Evolutionary conservation across 2,888 invertebrate genomes (phyloP), one percentile per base, ranked within the genome.

Genomic region (Eupithecia tripunctaria): DNA sequence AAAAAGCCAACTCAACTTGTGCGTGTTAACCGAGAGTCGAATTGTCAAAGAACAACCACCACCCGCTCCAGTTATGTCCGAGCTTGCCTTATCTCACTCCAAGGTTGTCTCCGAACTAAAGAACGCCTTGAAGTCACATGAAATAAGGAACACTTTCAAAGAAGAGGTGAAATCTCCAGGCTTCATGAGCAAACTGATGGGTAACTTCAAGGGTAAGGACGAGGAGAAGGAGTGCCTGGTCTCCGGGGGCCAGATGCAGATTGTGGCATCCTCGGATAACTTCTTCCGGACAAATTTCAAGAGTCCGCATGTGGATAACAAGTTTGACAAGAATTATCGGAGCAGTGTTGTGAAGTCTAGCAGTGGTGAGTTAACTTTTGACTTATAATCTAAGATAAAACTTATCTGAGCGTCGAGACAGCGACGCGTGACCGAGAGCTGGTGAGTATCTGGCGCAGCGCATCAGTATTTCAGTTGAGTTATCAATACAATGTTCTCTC

Each of bases 1-100:
- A 0, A 96, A 95, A 82, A 97, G 97, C 72, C 98, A 98, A 88
- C 95, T 97, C 73, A 96, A 97, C 91, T 91, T 98, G 21, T 95
- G 95, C 76, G 83, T 90, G 15, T 79, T 93, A 41, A 89, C 87
- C 0, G 91, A 92, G 14, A 86, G 87, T 27, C 80, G 92, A n/a
- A 78, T 79, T 0, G 81, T 82, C 0, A 92, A 90, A 67, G 89
- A 91, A 0, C 81, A 90, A 0, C 81, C 82, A 0, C 85, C 84
- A 51, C 86, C 88, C 0, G 90, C 92, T 0, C 89, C 89, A 0
- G 82, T 91, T 0, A 86, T 92, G 86, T 88, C 91, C 0, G 94
- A 95, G 74, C 78, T 95, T 0, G 94, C 90, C 0, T 71, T 95
- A 29, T 94, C 94, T 0, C 95, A 95, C 77, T 94, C 94, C 0